A percentile compares a stretch with the other conserved stretches of the same genome.
Evolutionary conservation across 2,888 invertebrate genomes (phyloP).

Genomic region (Lamellibrachia columna): DNA sequence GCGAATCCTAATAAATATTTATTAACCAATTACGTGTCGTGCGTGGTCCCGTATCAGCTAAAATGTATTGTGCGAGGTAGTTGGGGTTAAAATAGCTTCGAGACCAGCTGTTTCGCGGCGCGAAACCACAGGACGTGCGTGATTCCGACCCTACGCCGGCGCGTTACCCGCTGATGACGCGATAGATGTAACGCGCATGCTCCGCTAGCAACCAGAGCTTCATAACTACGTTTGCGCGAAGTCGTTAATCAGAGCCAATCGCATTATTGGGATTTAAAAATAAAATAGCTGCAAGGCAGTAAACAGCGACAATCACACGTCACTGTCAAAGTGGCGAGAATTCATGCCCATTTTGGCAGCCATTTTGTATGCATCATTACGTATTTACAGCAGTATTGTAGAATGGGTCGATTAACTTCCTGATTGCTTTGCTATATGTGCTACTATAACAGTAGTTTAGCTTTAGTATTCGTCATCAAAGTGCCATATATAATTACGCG

Average conservation of each 20-base stretch:
- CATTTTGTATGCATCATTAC: constrained; percentile 3
- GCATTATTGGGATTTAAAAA: background rate
- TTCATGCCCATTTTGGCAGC: background rate
- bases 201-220: background rate
- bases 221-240: background rate
- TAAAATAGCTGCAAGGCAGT: background rate
- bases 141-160: background rate
- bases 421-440: background rate
- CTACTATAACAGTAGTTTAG: background rate
- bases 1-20: constrained; percentile 10
- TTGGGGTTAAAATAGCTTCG: background rate
- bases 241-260: background rate
- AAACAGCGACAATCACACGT: background rate
- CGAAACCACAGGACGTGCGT: background rate
- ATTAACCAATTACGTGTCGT: background rate
- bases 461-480: constrained; percentile 3
- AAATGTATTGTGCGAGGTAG: background rate
- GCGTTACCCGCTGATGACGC: background rate
- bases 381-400: background rate
- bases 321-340: constrained; percentile 6
- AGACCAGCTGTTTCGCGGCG: background rate
- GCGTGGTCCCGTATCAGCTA: background rate
- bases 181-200: background rate
- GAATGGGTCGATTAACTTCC: background rate
- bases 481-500: background rate